Base-by-base conservation (phyloP, 2,888 invertebrate species). In the Amblyjoppa proteus region DNA sequence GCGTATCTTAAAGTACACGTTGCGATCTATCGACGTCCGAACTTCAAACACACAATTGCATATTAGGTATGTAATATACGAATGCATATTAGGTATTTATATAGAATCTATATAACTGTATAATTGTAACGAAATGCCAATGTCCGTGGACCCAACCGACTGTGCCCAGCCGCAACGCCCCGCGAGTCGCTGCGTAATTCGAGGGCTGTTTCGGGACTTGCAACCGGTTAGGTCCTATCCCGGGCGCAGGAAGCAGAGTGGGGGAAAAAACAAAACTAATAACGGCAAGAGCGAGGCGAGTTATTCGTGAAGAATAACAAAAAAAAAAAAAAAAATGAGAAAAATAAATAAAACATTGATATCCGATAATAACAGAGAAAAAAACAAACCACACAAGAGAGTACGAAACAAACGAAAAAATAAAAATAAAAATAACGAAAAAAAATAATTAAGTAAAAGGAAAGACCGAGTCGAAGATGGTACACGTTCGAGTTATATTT, bases 41-140 rank as follows among this genome's bases (percentile, higher is more conserved):
- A 91, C 92, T 93, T 89, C 90, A 92, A 90, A 79, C 81, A 92
- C 91, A 92, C 91, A 92, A 92, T 93, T 92, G 92, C 93, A 93
- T 93, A 92, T 92, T 93, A 94, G 93, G 91, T 93, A 94, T 93
- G 93, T 94, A 93, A 93, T 92, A 93, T 92, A 93, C 90, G 92
- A 93, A 92, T 92, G 91, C 93, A 93, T 94, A 94, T 92, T 94
- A 93, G 93, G 91, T 93, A 94, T 94, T 93, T 93, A 93, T 93
- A 94, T 94, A 94, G 93, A 93, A 93, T 93, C 93, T 93, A 93
- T 93, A 91, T 93, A 93, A 92, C 92, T 93, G 92, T 93, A 93
- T 93, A 92, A 93, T 92, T 93, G 90, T 93, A 93, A 94, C 90
- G 91, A 93, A 93, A 93, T 93, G 93, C 92, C 93, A 93, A 93